These are phyloP conservation scores for Epizoanthus rinbou DNA, from an alignment of 92 coral and sea anemone genomes.

Conservation along the genomic window DNA sequence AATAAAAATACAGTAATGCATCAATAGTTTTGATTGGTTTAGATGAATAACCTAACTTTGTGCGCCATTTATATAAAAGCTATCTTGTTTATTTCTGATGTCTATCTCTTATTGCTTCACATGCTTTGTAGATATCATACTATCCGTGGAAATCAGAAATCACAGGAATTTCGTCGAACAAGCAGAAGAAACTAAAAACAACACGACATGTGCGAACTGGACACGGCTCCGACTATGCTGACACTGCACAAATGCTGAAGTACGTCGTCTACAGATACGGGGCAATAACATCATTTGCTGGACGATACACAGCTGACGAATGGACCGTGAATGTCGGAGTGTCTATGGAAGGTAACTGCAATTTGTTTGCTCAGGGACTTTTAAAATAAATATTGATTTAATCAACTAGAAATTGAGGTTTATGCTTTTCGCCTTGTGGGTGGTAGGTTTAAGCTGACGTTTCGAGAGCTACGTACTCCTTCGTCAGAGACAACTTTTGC, in stretches of 20 bases:
- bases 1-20: no score
- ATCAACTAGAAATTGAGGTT: no score
- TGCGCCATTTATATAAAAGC: no score
- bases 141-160: not conserved
- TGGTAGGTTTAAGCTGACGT: no score
- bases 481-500: no score
- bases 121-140: not conserved
- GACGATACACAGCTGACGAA: not conserved
- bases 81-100: not conserved
- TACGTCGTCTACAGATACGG: constrained; percentile 1
- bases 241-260: not conserved
- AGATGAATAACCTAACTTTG: no score
- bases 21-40: no score
- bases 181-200: not conserved
- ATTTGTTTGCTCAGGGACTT: no score
- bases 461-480: no score
- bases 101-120: not conserved
- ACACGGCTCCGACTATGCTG: not conserved
- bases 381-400: no score
- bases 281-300: constrained; percentile 7
- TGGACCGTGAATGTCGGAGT: not conserved
- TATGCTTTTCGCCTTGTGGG: no score
- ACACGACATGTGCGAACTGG: not conserved
- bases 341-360: not conserved
- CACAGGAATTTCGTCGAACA: not conserved